Conservation (phyloP, 2,797 vertebrate genomes). For the Melanotaenia pygmaea region DNA sequence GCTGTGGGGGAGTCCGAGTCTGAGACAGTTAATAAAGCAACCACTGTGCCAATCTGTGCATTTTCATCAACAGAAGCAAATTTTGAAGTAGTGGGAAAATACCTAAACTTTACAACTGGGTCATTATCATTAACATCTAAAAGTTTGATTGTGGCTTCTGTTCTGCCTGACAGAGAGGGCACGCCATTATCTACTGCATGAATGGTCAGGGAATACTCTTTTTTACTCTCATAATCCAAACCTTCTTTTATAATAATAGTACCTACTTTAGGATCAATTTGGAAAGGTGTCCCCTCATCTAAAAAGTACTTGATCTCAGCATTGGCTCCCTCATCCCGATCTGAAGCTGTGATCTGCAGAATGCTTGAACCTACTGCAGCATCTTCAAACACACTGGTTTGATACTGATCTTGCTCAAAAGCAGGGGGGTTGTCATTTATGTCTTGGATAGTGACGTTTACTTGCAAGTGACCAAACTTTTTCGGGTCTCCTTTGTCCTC, state of each 20-base stretch:
- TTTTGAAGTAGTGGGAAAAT: slow-evolving; percentile 94
- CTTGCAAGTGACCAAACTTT: slow-evolving; percentile 92
- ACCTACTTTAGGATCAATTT: slow-evolving; percentile 93
- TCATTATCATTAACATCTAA: slow-evolving; percentile 97
- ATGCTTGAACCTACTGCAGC: slow-evolving; percentile 90
- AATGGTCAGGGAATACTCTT: slow-evolving; percentile 92
- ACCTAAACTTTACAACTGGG: slow-evolving; percentile 95
- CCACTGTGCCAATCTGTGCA: slow-evolving; percentile 94
- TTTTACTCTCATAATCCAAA: slow-evolving; percentile 90
- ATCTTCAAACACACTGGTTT: slow-evolving; percentile 91
- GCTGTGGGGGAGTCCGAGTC: slow-evolving; percentile 93
- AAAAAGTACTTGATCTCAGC: slow-evolving; percentile 92
- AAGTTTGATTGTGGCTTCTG: slow-evolving; percentile 91
- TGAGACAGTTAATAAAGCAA: slow-evolving; percentile 94
- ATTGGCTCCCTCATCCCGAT: slow-evolving; percentile 93
- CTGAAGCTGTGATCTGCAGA: slow-evolving; percentile 90
- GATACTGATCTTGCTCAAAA: slow-evolving; percentile 91
- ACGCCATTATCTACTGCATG: slow-evolving; percentile 91
- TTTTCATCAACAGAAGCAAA: slow-evolving; percentile 98
- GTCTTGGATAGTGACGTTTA: slow-evolving; percentile 97
- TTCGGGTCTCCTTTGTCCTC: slow-evolving; percentile 96
- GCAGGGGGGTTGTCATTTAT: slow-evolving; percentile 95
- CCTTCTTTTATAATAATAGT: slow-evolving; percentile 91
- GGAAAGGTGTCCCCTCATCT: slow-evolving; percentile 92
- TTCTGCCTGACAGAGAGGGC: slow-evolving; percentile 89